Evolutionary conservation across 2,113 vertebrate genomes (phyloP).

Genomic region (Plectropomus leopardus): DNA sequence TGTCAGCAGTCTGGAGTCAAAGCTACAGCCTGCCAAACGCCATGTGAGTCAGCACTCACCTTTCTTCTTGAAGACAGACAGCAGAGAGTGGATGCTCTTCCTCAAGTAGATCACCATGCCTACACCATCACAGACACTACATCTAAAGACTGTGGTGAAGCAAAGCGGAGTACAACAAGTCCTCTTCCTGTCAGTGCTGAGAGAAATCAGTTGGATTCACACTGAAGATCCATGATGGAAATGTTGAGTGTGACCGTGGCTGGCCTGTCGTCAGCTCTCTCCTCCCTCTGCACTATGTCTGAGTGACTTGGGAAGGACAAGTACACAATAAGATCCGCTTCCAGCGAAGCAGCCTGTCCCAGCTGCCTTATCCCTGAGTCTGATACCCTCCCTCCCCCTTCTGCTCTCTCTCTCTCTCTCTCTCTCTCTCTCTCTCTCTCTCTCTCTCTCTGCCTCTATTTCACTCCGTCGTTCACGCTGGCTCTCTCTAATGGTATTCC

Average conservation of each 20-base stretch:
- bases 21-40: neutral
- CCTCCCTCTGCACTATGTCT: constrained; percentile 20
- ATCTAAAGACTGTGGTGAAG: neutral
- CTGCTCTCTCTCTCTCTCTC: constrained; percentile 38
- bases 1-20: constrained; percentile 12
- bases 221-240: neutral
- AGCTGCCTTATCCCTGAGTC: constrained; percentile 81
- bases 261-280: constrained; percentile 4
- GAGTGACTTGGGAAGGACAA: constrained; percentile 64
- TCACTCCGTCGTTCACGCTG: constrained; percentile 29
- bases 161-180: constrained; percentile 16
- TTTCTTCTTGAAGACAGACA: constrained; percentile 94
- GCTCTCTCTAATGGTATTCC: constrained; percentile 43
- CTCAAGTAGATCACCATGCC: constrained; percentile 93
- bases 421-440: constrained; percentile 48
- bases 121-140: constrained; percentile 56
- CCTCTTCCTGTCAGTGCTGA: constrained; percentile 1
- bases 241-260: neutral
- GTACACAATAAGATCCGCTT: constrained; percentile 79
- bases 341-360: constrained; percentile 71
- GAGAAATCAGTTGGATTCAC: neutral
- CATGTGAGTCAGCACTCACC: constrained; percentile 85
- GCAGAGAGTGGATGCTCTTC: constrained; percentile 88
- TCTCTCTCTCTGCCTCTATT: constrained; percentile 30
- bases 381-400: constrained; percentile 57